Base-by-base conservation (phyloP, 1,140 invertebrate species). In the Heliothis virescens region DNA sequence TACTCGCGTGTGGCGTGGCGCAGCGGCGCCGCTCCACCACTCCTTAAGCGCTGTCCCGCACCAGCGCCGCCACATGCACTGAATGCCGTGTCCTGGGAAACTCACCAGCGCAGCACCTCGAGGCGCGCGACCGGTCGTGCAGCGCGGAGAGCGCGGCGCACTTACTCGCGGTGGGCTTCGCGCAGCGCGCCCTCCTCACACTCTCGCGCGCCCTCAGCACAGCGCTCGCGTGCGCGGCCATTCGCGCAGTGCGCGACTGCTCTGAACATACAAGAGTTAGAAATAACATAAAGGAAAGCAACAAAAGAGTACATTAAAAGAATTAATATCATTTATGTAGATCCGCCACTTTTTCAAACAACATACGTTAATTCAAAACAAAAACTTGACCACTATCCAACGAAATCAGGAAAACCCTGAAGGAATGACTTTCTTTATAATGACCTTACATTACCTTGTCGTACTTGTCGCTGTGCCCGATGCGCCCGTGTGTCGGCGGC, bases 381-480 rank as follows among this genome's bases (percentile, higher is more conserved):
- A n/a, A n/a, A n/a, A n/a, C n/a, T n/a, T 1, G 21, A 26, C n/a
- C 21, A 26, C 21, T 2, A 26, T 26, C 21, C 21, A n/a, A 26
- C 2, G 21, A 26, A 26, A 26, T 26, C 21, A 26, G 21, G 21
- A 26, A 26, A 26, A 26, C 21, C 21, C n/a, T n/a, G n/a, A 26
- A 26, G 21, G 21, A 26, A 26, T 26, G 2, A n/a, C 21, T 2
- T 26, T 26, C 2, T n/a, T 26, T 2, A 26, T 26, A 26, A 26
- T 26, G 21, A 26, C 1, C n/a, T n/a, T n/a, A n/a, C n/a, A 63
- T 26, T 16, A 94, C 94, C 93, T 97, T 97, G 89, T 96, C 96
- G 91, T 99, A 99, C 92, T 99, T 99, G 88, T n/a, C 98, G 97
- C 91, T 99, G 98, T 47, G 99, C 94, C 7, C 96, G 95, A 62